A percentile compares a stretch with the other conserved stretches of the same genome.
Conservation (phyloP, 2,113 vertebrate genomes). For the Gopherus flavomarginatus region DNA sequence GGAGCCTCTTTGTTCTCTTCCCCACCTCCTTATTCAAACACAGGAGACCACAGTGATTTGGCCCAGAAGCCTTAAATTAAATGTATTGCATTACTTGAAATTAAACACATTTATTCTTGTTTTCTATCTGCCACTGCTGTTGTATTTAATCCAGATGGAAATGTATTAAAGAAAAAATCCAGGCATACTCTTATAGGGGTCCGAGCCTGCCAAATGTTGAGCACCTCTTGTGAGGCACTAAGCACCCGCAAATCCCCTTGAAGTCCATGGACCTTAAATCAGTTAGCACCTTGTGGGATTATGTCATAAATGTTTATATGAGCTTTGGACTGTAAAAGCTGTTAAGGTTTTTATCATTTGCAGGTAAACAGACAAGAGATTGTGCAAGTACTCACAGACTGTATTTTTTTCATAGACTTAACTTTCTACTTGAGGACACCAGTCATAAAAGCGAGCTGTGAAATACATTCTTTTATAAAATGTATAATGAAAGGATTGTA, state of each 20-base stretch:
- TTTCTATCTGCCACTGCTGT: background rate
- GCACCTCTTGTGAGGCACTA: background rate
- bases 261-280: background rate
- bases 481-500: background rate
- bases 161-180: background rate
- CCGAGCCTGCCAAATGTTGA: background rate
- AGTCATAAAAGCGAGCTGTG: background rate
- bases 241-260: background rate
- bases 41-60: background rate
- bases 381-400: background rate
- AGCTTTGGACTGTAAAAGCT: background rate
- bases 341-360: background rate
- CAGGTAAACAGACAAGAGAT: background rate
- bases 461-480: background rate
- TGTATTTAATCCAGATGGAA: background rate
- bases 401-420: background rate
- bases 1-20: background rate
- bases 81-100: background rate
- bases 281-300: background rate
- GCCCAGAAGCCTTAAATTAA: background rate
- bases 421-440: background rate
- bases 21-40: background rate
- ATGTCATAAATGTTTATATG: background rate
- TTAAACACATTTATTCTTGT: background rate
- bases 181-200: background rate